phyloP scores from a whole-genome alignment of 2,113 vertebrate genomes.

The Alces alces region DNA sequence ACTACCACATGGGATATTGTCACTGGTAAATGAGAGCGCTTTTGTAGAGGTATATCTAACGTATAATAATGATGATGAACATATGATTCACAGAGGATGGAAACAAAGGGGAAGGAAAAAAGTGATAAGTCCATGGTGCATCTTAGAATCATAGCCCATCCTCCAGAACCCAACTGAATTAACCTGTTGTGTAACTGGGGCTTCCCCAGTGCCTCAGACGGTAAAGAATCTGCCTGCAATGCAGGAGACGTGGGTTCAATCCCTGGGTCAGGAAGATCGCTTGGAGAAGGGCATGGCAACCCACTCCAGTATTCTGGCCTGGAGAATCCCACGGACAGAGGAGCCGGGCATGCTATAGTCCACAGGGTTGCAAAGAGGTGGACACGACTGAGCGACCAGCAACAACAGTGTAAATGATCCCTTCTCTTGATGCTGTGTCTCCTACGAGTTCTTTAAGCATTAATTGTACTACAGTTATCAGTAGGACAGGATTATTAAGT shows the following conservation, averaged over 20 bases:
- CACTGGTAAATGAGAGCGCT: neutral
- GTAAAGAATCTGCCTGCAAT: neutral
- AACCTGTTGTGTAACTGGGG: neutral
- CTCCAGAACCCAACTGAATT: neutral
- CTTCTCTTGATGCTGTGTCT: neutral
- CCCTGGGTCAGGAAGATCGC: neutral
- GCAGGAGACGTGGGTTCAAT: neutral
- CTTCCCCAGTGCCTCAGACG: neutral
- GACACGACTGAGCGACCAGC: neutral
- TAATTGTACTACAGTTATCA: neutral
- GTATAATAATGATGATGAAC: neutral
- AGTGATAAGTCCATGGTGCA: rapidly evolving
- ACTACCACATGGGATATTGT: neutral
- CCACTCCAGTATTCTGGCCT: neutral
- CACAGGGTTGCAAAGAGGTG: neutral
- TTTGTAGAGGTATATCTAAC: neutral
- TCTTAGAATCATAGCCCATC: neutral
- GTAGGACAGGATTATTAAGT: neutral
- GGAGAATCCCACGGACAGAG: neutral
- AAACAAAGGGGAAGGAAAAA: neutral
- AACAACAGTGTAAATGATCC: neutral
- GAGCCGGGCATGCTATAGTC: neutral
- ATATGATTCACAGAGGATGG: neutral
- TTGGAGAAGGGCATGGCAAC: neutral
- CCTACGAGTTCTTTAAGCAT: neutral